Percentiles rank a stretch among this genome's conserved stretches.
Evolutionary conservation across 2,888 invertebrate genomes (phyloP).

Genomic region (Cephus spinipes): DNA sequence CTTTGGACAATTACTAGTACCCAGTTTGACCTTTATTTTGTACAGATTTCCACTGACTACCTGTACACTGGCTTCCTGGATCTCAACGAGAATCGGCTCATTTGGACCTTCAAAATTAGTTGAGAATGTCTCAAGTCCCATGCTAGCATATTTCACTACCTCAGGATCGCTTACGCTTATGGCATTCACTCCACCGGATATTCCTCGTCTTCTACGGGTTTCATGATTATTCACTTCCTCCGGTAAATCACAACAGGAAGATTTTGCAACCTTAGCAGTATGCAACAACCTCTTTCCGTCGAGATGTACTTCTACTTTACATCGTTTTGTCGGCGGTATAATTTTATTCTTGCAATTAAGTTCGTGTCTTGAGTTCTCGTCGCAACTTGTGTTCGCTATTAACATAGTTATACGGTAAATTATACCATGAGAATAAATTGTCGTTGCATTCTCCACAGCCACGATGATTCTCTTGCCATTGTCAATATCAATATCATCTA

Average conservation of each 20-base stretch:
- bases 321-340: conserved; percentile 65
- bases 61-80: too few relatives aligned
- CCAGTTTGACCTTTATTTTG: too few relatives aligned
- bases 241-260: conserved; percentile 67
- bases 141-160: conserved; percentile 32
- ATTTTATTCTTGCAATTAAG: conserved; percentile 34
- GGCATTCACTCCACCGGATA: neutral
- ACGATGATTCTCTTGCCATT: conserved; percentile 67
- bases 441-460: conserved; percentile 66
- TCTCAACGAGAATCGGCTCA: too few relatives aligned
- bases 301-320: conserved; percentile 69
- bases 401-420: conserved; percentile 66
- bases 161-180: conserved; percentile 32
- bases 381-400: conserved; percentile 67
- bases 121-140: conserved; percentile 45
- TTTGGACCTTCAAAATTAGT: too few relatives aligned
- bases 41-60: too few relatives aligned
- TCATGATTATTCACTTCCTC: neutral
- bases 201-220: neutral
- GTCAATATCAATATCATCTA: conserved; percentile 69
- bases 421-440: conserved; percentile 39
- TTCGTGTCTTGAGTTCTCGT: conserved; percentile 39
- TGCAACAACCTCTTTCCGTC: conserved; percentile 53
- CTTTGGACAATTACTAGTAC: too few relatives aligned
- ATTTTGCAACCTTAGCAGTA: conserved; percentile 67